A percentile compares a stretch with the other conserved stretches of the same genome.
Evolutionary conservation across 2,113 vertebrate species (phyloP).

Genomic region (Nibea albiflora): DNA sequence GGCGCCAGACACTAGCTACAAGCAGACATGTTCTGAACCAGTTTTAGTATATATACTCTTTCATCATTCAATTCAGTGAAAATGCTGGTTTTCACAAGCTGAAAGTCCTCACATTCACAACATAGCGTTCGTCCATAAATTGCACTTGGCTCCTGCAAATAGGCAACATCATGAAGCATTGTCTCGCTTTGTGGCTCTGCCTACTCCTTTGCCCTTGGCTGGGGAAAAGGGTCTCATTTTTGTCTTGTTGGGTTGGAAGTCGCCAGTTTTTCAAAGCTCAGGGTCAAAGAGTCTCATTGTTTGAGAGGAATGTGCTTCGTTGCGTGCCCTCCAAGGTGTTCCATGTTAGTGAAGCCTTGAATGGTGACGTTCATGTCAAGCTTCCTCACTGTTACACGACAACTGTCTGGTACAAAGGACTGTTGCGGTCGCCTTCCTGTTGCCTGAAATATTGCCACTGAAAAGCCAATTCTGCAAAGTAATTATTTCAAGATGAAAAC

Average conservation of each 20-base stretch:
- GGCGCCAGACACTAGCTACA: not conserved
- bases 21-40: slow-evolving; percentile 21
- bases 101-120: slow-evolving; percentile 49
- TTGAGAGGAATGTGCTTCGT: slow-evolving; percentile 43
- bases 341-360: slow-evolving; percentile 49
- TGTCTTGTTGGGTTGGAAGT: slow-evolving; percentile 49
- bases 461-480: not conserved
- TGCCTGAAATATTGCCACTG: slow-evolving; percentile 1
- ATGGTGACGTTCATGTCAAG: not conserved
- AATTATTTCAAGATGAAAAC: slow-evolving; percentile 18
- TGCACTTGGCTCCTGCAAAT: slow-evolving; percentile 55
- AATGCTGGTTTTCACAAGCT: slow-evolving; percentile 44
- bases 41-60: slow-evolving; percentile 5
- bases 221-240: slow-evolving; percentile 36
- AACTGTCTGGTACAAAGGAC: not conserved
- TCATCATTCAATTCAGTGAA: slow-evolving; percentile 30
- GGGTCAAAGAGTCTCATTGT: slow-evolving; percentile 51
- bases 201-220: slow-evolving; percentile 47
- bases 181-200: slow-evolving; percentile 58
- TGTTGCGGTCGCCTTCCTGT: not conserved
- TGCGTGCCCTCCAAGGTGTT: slow-evolving; percentile 23
- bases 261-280: slow-evolving; percentile 58
- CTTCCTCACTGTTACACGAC: slow-evolving; percentile 1
- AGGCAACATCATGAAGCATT: slow-evolving; percentile 59
- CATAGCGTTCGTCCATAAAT: slow-evolving; percentile 47